Evolutionary conservation across 2,888 invertebrate species (phyloP), one percentile per base, ranked within the genome.

Genomic region (Hydraecia micacea): DNA sequence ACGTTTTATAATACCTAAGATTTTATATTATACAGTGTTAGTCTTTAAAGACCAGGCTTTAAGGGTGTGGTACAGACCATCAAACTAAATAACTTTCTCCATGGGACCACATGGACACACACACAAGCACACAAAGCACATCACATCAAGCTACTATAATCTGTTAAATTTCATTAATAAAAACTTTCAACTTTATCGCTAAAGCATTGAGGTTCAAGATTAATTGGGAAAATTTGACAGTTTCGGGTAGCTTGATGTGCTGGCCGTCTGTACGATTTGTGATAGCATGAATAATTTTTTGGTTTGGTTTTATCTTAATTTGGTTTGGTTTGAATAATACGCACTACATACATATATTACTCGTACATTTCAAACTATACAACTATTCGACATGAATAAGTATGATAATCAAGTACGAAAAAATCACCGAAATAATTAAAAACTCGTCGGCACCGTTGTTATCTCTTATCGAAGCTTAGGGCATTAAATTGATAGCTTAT

Each of bases 401-500:
- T 25, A 13, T 39, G 79, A 67, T 46, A 70, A 69, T 60, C 55
- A 58, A 25, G 6, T 36, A 32, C 52, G 32, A 21, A 68, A 67
- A 80, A 68, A 21, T 42, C 36, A 67, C 85, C 77, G 46, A 71
- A 83, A 75, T 73, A 79, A 81, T 81, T 76, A 87, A 75, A 77
- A 81, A 52, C 70, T 75, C 75, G 52, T 77, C 60, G 71, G 67
- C 8, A 62, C 21, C 15, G 32, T n/a, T 73, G 66, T 60, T 87
- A 85, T 85, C 86, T 74, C 62, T 79, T 83, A 84, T 79, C 77
- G 58, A 21, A 63, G 85, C 65, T 84, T 68, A 73, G 60, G 73
- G 70, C 62, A 77, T 75, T 72, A 39, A 73, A 75, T 79, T 72
- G 90, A 89, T 88, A 84, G 62, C 63, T 69, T 82, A 90, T 90